Percentiles rank a stretch among this genome's conserved stretches.
Evolutionary conservation across 2,113 vertebrate genomes (phyloP).

Genomic region (Conger conger): DNA sequence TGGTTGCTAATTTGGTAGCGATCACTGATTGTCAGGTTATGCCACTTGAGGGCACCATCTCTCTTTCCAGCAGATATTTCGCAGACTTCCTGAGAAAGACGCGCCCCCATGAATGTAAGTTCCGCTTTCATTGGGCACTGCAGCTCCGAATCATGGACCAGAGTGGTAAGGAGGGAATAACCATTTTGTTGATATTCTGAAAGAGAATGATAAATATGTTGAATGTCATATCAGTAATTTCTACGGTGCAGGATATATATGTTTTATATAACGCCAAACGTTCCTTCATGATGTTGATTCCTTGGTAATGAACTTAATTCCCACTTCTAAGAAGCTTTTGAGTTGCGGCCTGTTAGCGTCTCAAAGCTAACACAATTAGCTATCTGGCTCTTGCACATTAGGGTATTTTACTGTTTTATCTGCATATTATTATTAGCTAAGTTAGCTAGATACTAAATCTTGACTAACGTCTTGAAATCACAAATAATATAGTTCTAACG

Average conservation of each 20-base stretch:
- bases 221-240: background rate
- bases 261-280: background rate
- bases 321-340: background rate
- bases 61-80: background rate
- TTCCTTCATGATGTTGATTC: background rate
- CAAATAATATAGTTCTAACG: too few relatives aligned
- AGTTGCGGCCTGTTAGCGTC: conserved; percentile 8
- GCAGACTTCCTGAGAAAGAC: background rate
- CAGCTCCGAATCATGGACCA: conserved; percentile 26
- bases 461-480: too few relatives aligned
- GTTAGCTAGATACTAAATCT: too few relatives aligned
- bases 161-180: conserved; percentile 19
- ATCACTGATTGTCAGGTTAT: background rate
- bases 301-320: background rate
- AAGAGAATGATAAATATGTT: background rate
- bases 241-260: background rate
- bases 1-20: too few relatives aligned
- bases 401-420: too few relatives aligned
- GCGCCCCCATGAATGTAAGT: background rate
- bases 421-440: too few relatives aligned
- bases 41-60: background rate
- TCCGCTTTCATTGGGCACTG: conserved; percentile 29
- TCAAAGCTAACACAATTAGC: background rate
- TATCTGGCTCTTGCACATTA: background rate
- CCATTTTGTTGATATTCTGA: background rate